Conservation (phyloP, 2,797 vertebrate genomes). For the Sciaenops ocellatus region DNA sequence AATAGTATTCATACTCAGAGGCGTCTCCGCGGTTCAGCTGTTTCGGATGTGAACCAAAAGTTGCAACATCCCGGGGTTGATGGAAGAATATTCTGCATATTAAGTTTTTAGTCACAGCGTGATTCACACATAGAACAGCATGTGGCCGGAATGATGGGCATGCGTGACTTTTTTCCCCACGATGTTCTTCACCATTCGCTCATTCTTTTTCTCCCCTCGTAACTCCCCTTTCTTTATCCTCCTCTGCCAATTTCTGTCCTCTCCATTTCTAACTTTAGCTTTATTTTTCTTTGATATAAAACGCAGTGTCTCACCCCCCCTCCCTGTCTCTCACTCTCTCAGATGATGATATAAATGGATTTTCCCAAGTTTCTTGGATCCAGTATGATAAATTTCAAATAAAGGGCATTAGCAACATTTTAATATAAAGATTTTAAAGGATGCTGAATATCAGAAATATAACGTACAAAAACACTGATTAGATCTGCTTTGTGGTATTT, state of each 20-base stretch:
- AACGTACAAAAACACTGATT: background rate
- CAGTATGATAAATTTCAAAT: background rate
- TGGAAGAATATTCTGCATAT: constrained; percentile 33
- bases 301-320: background rate
- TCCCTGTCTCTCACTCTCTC: background rate
- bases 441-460: background rate
- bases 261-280: background rate
- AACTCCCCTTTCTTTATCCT: background rate
- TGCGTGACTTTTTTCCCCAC: background rate
- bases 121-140: constrained; percentile 32
- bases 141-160: constrained; percentile 1
- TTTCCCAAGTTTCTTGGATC: background rate
- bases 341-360: background rate
- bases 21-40: background rate
- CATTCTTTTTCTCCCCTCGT: background rate
- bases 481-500: background rate
- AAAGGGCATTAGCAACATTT: background rate
- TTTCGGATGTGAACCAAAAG: background rate
- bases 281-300: background rate
- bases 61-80: constrained; percentile 10
- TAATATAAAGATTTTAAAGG: too few relatives aligned
- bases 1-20: background rate
- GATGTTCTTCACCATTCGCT: background rate
- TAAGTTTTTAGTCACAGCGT: constrained; percentile 34
- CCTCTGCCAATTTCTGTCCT: background rate